phyloP scores from a whole-genome alignment of 2,888 invertebrate species.

The Iselma pallidipennis region DNA sequence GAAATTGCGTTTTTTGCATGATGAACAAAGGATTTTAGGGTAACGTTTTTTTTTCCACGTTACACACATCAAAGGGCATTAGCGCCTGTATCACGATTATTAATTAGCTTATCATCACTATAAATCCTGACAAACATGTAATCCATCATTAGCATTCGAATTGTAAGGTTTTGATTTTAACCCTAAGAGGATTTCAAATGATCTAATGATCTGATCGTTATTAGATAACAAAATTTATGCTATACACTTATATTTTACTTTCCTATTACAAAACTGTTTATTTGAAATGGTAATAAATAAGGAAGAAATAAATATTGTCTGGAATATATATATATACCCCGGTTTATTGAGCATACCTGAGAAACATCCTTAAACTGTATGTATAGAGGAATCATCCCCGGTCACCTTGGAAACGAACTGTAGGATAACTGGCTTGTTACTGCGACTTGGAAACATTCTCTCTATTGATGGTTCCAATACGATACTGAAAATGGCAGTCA shows the following conservation, averaged over 20 bases:
- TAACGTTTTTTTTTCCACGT: background rate
- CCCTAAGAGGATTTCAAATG: background rate
- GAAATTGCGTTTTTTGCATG: too few relatives aligned
- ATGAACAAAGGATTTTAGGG: background rate
- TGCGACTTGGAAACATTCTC: slow-evolving; percentile 40
- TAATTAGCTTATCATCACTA: slow-evolving; percentile 7
- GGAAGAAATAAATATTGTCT: too few relatives aligned
- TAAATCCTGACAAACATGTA: background rate
- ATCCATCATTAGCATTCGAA: background rate
- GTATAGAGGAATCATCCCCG: background rate
- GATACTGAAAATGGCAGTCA: slow-evolving; percentile 42
- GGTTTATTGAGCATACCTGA: background rate
- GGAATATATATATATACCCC: too few relatives aligned
- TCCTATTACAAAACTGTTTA: too few relatives aligned
- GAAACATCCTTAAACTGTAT: background rate
- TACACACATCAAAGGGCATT: too few relatives aligned
- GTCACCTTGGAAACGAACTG: slow-evolving; percentile 35
- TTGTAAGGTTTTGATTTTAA: too few relatives aligned
- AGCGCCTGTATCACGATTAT: too few relatives aligned
- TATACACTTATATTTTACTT: too few relatives aligned
- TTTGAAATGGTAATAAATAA: too few relatives aligned
- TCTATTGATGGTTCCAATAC: slow-evolving; percentile 44
- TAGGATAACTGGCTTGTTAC: slow-evolving; percentile 44
- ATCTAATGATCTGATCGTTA: background rate
- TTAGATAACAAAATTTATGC: background rate